A percentile compares a stretch with the other conserved stretches of the same genome.
These are phyloP conservation scores for Saguinus imperator DNA, from an alignment of 2,113 vertebrate genomes.

Conservation along the genomic window DNA sequence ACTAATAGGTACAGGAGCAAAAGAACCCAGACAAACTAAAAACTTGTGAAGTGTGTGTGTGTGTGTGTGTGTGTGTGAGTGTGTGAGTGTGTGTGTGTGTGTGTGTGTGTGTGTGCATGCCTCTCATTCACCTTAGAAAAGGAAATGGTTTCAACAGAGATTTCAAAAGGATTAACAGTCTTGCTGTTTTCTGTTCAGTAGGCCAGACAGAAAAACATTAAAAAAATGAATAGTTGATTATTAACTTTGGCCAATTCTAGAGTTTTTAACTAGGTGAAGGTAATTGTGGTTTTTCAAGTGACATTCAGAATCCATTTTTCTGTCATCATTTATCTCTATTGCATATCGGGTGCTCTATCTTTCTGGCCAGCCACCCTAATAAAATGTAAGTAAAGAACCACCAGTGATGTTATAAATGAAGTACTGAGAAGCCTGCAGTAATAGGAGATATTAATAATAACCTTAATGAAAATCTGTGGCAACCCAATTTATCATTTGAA, in stretches of 20 bases:
- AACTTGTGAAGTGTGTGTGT: not conserved
- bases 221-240: constrained; percentile 66
- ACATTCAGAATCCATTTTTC: constrained; percentile 73
- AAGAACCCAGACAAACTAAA: not conserved
- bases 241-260: constrained; percentile 65
- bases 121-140: constrained; percentile 6
- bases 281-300: constrained; percentile 65
- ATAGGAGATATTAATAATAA: constrained; percentile 77
- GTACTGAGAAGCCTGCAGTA: constrained; percentile 64
- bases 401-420: constrained; percentile 69
- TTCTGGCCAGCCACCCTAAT: constrained; percentile 50
- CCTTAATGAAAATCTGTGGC: constrained; percentile 76
- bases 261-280: constrained; percentile 39
- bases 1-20: not conserved
- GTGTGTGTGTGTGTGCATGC: not conserved
- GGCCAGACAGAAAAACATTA: not conserved
- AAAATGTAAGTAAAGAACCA: constrained; percentile 74
- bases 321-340: constrained; percentile 73
- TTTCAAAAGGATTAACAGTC: constrained; percentile 54
- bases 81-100: no score
- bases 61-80: not conserved
- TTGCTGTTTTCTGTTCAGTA: constrained; percentile 64
- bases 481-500: constrained; percentile 70
- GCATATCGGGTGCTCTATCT: constrained; percentile 37
- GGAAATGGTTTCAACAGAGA: constrained; percentile 12